Conservation (phyloP, 2,797 vertebrate genomes). For the Artibeus jamaicensis region DNA sequence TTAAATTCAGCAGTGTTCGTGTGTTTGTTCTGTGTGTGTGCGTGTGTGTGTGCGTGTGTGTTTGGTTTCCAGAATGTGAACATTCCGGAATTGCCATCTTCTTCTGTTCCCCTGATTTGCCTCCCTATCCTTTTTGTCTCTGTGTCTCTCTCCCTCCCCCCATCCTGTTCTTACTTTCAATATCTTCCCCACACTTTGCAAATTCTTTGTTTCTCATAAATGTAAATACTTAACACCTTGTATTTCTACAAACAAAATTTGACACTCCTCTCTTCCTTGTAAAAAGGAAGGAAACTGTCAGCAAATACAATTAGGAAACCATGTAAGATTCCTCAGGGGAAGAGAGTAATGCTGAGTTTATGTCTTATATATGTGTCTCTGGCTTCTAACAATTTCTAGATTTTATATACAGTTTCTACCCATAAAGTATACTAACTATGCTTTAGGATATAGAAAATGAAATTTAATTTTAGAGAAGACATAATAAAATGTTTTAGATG, state of each 20-base stretch:
- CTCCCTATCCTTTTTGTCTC: background rate
- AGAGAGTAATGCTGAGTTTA: background rate
- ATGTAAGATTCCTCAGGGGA: background rate
- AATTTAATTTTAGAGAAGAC: slow-evolving; percentile 6
- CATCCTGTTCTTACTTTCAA: background rate
- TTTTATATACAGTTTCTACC: background rate
- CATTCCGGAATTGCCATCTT: background rate
- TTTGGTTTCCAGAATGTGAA: background rate
- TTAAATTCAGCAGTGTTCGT: background rate
- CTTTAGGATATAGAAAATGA: background rate
- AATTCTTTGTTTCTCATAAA: background rate
- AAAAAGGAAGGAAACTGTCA: background rate
- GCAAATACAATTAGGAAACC: background rate
- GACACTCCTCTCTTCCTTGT: background rate
- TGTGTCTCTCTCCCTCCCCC: background rate
- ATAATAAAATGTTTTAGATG: background rate
- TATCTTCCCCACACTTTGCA: background rate
- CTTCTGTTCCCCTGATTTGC: background rate
- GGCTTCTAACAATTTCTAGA: background rate
- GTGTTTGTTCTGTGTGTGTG: background rate
- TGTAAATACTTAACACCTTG: background rate
- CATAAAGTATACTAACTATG: background rate
- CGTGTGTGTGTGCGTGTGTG: background rate
- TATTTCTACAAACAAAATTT: background rate
- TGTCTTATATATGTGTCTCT: background rate